Percentiles rank a stretch among this genome's conserved stretches.
Evolutionary conservation across 2,888 invertebrate species (phyloP).

Genomic region (Noctua fimbriata): DNA sequence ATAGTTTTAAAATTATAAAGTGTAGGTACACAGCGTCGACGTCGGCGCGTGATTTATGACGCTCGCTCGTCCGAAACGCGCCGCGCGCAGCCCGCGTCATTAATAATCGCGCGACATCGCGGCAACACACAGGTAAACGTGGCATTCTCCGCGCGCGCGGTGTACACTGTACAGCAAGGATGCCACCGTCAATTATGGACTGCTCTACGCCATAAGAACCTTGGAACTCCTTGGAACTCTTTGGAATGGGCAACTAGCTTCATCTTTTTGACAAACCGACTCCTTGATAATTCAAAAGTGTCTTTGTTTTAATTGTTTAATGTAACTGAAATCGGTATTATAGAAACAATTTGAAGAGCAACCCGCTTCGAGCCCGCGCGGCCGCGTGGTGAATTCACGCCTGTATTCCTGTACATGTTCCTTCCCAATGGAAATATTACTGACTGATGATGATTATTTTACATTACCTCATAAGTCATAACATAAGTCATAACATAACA

Average conservation of each 20-base stretch:
- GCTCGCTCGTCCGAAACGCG: conserved; percentile 56
- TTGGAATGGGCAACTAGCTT: background rate
- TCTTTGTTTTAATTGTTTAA: too few species aligned
- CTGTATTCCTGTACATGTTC: background rate
- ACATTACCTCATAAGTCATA: too few species aligned
- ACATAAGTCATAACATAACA: too few species aligned
- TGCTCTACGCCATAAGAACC: background rate
- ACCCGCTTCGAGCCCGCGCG: too few species aligned
- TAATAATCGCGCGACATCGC: conserved; percentile 46
- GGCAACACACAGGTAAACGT: conserved; percentile 41
- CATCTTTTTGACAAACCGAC: background rate
- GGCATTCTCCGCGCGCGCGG: background rate
- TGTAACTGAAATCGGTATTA: too few species aligned
- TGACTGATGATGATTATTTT: background rate
- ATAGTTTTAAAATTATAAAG: conserved; percentile 73
- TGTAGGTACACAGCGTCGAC: conserved; percentile 42
- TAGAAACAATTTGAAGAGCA: too few species aligned
- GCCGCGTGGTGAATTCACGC: background rate
- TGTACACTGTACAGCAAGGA: background rate
- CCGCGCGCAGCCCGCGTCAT: conserved; percentile 50
- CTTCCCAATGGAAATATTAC: background rate
- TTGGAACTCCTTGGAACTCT: background rate
- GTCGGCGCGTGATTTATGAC: conserved; percentile 68
- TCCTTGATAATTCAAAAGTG: too few species aligned
- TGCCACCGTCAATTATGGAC: background rate